Percentiles rank a stretch among this genome's conserved stretches.
phyloP scores from a whole-genome alignment of 1,140 invertebrate genomes.

The Colletes gigas region DNA sequence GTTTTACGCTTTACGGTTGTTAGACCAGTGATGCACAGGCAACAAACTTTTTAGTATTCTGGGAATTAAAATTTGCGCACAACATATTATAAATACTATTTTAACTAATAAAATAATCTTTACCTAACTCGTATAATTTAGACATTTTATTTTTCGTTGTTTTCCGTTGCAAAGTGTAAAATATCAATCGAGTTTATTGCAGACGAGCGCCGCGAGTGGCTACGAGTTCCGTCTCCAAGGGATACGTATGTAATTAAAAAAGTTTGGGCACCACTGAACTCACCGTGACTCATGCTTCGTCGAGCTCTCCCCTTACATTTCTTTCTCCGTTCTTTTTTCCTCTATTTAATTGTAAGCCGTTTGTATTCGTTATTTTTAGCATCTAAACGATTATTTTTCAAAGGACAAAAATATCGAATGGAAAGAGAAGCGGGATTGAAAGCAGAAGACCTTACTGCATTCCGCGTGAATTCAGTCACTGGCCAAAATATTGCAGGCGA shows the following conservation, averaged over 20 bases:
- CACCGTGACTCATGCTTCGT: conserved; percentile 49
- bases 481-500: conserved; percentile 10
- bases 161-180: too few species aligned
- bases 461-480: conserved; percentile 53
- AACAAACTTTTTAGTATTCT: neutral
- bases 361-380: conserved; percentile 29
- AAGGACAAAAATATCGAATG: neutral
- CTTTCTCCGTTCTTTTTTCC: conserved; percentile 33
- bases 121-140: too few species aligned
- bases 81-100: too few species aligned
- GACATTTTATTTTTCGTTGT: too few species aligned
- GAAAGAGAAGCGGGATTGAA: neutral
- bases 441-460: conserved; percentile 40
- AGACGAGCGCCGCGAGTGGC: too few species aligned
- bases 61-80: too few species aligned
- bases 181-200: too few species aligned
- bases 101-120: too few species aligned
- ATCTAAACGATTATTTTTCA: conserved; percentile 16
- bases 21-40: conserved; percentile 16
- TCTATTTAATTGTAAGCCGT: conserved; percentile 10
- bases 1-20: conserved; percentile 39
- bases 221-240: too few species aligned
- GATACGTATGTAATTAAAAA: conserved; percentile 11
- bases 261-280: conserved; percentile 42
- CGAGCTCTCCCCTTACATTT: conserved; percentile 11